Evolutionary conservation across 1,140 invertebrate genomes (phyloP), one percentile per base, ranked within the genome.

Genomic region (Homalodisca vitripennis): DNA sequence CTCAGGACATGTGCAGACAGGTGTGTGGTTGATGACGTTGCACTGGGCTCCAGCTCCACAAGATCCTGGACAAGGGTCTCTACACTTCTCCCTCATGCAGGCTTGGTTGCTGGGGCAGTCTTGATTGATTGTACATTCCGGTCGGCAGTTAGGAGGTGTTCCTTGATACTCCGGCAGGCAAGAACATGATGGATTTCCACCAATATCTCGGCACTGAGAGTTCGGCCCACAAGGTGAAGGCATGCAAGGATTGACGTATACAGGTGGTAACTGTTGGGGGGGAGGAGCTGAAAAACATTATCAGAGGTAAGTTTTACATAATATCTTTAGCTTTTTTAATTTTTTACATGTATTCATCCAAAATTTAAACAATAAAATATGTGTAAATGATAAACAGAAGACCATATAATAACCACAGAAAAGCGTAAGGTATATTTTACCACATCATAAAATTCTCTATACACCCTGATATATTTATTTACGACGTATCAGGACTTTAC

Each of bases 1-100:
- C 51, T 80, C 75, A 17, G 80, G 79, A 73, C 86, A 87, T 1
- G 79, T 80, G 71, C 87, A 88, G 68, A 81, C 76, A 41, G 86
- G 83, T 12, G 77, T 82, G 70, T 87, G 85, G 74, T 84, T 86
- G 20, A 84, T 74, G 6, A 85, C 82, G 71, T 72, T 78, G 73
- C 86, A 88, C 6, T 79, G 72, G 24, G 90, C 86, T 74, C 85
- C 85, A 30, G 78, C 77, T 53, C 90, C 90, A 79, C 90, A 92
- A n/a, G 88, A 86, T 34, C 89, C 87, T 48, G 84, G 81, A 78
- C 90, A 92, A 14, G 90, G 89, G 77, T 91, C 86, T 76, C 82
- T 81, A 78, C 90, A 92, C 79, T 88, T 89, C 75, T 87, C 83
- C 73, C 86, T 84, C 31, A 90, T 86, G 78, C 89, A 94, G 46